A percentile compares a stretch with the other conserved stretches of the same genome.
Conservation (phyloP, 2,113 vertebrate genomes). For the Athene noctua region DNA sequence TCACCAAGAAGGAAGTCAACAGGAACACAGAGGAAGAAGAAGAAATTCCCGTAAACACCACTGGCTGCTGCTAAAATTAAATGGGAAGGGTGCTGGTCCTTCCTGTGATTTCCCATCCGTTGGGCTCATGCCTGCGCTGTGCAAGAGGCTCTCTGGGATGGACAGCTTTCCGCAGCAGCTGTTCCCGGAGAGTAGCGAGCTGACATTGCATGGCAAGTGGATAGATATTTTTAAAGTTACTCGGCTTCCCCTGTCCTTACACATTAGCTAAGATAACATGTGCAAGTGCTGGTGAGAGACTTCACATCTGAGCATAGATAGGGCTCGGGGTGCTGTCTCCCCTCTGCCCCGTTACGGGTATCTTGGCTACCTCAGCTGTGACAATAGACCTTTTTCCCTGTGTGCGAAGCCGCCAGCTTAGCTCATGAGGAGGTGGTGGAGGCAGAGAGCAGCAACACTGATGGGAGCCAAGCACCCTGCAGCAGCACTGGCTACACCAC, state of each 20-base stretch:
- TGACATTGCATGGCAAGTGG: not conserved
- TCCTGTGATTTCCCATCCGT: not conserved
- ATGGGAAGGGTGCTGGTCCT: not conserved
- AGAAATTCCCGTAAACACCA: not conserved
- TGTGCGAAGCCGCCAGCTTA: not conserved
- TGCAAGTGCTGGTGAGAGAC: rapidly evolving
- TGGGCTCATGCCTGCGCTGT: not conserved
- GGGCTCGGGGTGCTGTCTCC: not conserved
- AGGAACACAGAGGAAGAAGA: not conserved
- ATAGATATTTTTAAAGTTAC: not conserved
- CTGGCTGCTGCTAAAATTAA: conserved; percentile 46
- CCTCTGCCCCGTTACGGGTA: rapidly evolving
- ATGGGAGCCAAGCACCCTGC: rapidly evolving
- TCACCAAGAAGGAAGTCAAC: not conserved
- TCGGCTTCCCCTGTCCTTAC: not conserved
- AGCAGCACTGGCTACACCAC: rapidly evolving
- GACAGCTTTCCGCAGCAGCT: not conserved
- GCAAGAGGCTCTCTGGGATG: not conserved
- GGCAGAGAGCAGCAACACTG: not conserved
- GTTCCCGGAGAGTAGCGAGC: not conserved
- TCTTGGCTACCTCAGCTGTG: not conserved
- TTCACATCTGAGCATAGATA: rapidly evolving
- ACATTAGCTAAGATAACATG: rapidly evolving
- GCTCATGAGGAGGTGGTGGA: not conserved
- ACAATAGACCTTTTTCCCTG: not conserved